Evolutionary conservation across 2,888 invertebrate genomes (phyloP).

Genomic region (Epistrophe grossulariae): DNA sequence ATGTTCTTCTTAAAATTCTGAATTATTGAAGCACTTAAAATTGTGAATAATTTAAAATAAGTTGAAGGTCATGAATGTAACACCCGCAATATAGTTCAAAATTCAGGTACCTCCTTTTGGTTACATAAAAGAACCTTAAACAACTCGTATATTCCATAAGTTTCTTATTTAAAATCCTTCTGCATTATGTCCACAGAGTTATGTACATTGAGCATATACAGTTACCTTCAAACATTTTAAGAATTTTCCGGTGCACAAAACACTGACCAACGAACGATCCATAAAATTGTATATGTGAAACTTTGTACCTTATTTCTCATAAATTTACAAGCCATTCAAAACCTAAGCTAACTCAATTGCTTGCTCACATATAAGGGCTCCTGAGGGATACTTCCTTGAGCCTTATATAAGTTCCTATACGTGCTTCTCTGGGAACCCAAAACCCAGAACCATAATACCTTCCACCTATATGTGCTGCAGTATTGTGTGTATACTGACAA

Average conservation of each 20-base stretch:
- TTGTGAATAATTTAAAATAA: neutral
- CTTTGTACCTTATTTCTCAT: constrained; percentile 22
- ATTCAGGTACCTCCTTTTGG: neutral
- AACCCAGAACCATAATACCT: neutral
- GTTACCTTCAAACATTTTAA: constrained; percentile 6
- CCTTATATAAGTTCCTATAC: constrained; percentile 25
- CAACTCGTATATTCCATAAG: neutral
- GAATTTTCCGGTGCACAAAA: constrained; percentile 12
- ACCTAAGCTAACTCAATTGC: constrained; percentile 30
- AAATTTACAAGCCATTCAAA: constrained; percentile 3
- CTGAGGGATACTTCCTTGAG: constrained; percentile 14
- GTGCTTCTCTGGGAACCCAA: constrained; percentile 1
- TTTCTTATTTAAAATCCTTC: constrained; percentile 1
- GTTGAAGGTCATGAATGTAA: neutral
- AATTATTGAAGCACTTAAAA: neutral
- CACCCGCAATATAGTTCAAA: neutral
- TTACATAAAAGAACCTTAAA: neutral
- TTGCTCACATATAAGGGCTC: neutral
- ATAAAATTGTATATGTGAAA: neutral
- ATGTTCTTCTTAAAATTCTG: neutral
- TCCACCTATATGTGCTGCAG: neutral
- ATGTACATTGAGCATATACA: neutral
- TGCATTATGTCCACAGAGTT: neutral
- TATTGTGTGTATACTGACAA: neutral
- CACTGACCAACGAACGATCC: neutral